A percentile compares a stretch with the other conserved stretches of the same genome.
Evolutionary conservation across 1,140 invertebrate genomes (phyloP).

Genomic region (Holcopasites calliopsidis): DNA sequence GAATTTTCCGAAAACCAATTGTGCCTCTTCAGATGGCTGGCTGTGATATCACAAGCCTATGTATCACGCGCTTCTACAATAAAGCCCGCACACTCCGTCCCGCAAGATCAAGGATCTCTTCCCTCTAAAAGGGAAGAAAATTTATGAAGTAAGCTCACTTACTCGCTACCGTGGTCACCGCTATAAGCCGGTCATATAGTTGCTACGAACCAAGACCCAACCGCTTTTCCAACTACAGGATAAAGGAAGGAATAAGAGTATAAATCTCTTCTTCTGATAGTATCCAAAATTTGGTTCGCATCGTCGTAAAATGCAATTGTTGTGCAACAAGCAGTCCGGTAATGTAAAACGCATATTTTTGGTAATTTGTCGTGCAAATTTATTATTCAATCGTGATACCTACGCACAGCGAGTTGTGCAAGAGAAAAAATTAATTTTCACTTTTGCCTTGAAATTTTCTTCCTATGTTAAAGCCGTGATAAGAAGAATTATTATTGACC

Average conservation of each 20-base stretch:
- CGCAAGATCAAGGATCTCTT: background rate
- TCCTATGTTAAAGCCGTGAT: background rate
- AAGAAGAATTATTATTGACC: constrained; percentile 1
- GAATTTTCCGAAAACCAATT: background rate
- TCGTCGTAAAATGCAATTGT: too few relatives aligned
- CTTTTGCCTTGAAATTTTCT: constrained; percentile 9
- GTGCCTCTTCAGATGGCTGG: background rate
- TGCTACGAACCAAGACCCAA: background rate
- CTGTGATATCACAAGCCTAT: constrained; percentile 2
- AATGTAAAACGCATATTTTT: too few relatives aligned
- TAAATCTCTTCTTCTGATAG: background rate
- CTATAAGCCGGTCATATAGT: background rate
- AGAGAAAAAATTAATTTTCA: constrained; percentile 26
- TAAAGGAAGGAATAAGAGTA: too few relatives aligned
- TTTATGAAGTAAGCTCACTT: background rate
- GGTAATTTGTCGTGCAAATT: too few relatives aligned
- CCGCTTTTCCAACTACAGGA: background rate
- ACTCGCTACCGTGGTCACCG: background rate
- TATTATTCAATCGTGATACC: too few relatives aligned
- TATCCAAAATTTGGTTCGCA: too few relatives aligned
- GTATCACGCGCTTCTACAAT: background rate
- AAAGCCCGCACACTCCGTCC: background rate
- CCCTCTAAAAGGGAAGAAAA: constrained; percentile 3
- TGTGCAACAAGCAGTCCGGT: too few relatives aligned
- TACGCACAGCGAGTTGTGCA: too few relatives aligned